Evolutionary conservation across 2,888 invertebrate genomes (phyloP), one percentile per base, ranked within the genome.

Genomic region (Gastrophysa polygoni): DNA sequence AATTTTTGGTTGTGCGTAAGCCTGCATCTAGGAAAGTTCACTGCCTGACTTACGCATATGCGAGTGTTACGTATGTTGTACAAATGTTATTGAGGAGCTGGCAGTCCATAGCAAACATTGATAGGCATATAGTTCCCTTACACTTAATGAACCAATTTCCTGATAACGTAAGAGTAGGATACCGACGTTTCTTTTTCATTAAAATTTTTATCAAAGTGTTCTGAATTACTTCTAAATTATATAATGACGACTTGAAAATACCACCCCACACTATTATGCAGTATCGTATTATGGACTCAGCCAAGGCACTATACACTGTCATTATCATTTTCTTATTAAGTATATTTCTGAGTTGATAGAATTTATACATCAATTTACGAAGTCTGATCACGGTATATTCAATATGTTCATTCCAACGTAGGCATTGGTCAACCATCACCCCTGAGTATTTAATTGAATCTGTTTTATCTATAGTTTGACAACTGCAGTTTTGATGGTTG

Each of bases 351-450:
- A 20, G 48, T 14, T 48, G 48, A 48, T 48, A 48, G 14, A 48
- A 48, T 48, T 7, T 48, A 48, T 48, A 20, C 10, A 48, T 49
- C 14, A 49, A 49, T 49, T 49, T 24, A 48, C 47, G 47, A 20
- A 48, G 24, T 48, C n/a, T 21, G 1, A n/a, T 48, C 6, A 20
- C 47, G 5, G 24, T 21, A 2, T 24, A 24, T 24, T 24, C 24
- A 20, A 48, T 48, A 1, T 28, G 28, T 20, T 21, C 18, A 48
- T 48, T 11, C 0, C 14, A 24, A 10, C 28, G 48, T 21, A 48
- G 28, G 21, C 21, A 49, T 49, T 49, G 49, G 49, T 49, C 49
- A 0, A 29, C 17, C 11, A 50, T 14, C 18, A 49, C 1, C 7
- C 49, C 49, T 28, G 29, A 29, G 28, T 50, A 50, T 17, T 50